Percentiles rank a stretch among this genome's conserved stretches.
phyloP scores from a whole-genome alignment of 1,140 invertebrate genomes.

The Phortica variegata region DNA sequence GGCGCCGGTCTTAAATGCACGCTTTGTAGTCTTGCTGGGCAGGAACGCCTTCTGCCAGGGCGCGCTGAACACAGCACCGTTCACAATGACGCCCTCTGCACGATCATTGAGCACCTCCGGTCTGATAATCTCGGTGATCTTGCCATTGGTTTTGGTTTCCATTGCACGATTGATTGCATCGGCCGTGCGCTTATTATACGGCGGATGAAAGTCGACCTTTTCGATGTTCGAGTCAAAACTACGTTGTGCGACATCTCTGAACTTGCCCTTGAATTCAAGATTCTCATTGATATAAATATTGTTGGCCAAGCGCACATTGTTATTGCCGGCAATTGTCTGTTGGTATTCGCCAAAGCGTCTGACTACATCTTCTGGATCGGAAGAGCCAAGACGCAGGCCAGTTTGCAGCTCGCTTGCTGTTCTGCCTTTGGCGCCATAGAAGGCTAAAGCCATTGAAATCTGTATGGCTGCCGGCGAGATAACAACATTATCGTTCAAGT shows the following conservation, averaged over 20 bases:
- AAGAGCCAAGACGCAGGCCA: constrained; percentile 36
- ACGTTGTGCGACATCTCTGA: constrained; percentile 43
- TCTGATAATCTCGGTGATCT: constrained; percentile 40
- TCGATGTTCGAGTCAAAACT: constrained; percentile 50
- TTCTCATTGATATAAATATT: constrained; percentile 53
- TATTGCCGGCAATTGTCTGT: constrained; percentile 39
- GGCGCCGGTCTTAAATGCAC: constrained; percentile 35
- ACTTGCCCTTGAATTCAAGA: constrained; percentile 46
- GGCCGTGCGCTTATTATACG: constrained; percentile 49
- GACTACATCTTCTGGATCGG: constrained; percentile 41
- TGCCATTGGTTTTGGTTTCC: constrained; percentile 40
- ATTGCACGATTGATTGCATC: constrained; percentile 43
- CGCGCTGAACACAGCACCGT: constrained; percentile 35
- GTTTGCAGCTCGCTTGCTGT: constrained; percentile 44
- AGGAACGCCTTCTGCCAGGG: constrained; percentile 47
- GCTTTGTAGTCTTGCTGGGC: constrained; percentile 33
- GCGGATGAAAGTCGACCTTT: constrained; percentile 50
- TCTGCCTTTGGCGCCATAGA: constrained; percentile 46
- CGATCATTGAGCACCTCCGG: constrained; percentile 42
- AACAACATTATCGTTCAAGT: constrained; percentile 44
- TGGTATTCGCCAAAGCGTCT: constrained; percentile 40
- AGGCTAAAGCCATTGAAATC: constrained; percentile 47
- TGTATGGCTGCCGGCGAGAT: constrained; percentile 45
- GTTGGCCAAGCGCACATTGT: constrained; percentile 46
- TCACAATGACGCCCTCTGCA: constrained; percentile 47